These are phyloP conservation scores for Phacellophora camtschatica DNA, from an alignment of 30 jellyfish, hydroid and myxozoan genomes.

Conservation along the genomic window DNA sequence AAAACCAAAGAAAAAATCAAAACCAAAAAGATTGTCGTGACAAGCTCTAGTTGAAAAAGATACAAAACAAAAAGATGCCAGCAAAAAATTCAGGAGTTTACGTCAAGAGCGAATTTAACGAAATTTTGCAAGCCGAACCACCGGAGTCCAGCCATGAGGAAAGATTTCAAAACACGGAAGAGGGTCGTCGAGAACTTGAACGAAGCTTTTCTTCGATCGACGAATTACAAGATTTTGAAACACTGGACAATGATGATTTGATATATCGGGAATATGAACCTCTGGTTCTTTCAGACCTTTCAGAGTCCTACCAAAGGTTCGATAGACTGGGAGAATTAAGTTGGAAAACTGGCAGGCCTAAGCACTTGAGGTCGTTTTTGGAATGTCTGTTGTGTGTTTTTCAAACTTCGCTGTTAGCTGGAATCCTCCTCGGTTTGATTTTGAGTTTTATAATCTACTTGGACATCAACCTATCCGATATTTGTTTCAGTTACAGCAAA, in stretches of 20 bases:
- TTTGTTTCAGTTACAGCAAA: slow-evolving; percentile 25
- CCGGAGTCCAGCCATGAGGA: too few relatives aligned
- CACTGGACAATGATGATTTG: slow-evolving; percentile 26
- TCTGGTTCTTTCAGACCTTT: not conserved
- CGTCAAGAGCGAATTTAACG: too few relatives aligned
- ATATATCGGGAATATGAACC: slow-evolving; percentile 68
- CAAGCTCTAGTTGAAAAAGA: too few relatives aligned
- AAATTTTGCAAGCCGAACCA: too few relatives aligned
- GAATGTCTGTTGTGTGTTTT: slow-evolving; percentile 18
- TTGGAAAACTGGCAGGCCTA: slow-evolving; percentile 70
- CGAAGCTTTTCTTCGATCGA: slow-evolving; percentile 41
- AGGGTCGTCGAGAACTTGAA: slow-evolving; percentile 24
- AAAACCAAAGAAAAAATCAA: too few relatives aligned
- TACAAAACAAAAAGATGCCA: too few relatives aligned
- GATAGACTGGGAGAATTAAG: slow-evolving; percentile 55
- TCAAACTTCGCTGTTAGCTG: slow-evolving; percentile 47
- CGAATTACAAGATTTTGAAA: slow-evolving; percentile 52
- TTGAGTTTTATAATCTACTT: slow-evolving; percentile 31
- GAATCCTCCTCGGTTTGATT: slow-evolving; percentile 17
- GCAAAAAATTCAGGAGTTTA: too few relatives aligned
- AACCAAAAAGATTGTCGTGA: too few relatives aligned
- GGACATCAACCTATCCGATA: slow-evolving; percentile 49
- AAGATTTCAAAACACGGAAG: too few relatives aligned
- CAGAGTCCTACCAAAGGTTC: slow-evolving; percentile 43
- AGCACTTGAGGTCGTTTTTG: slow-evolving; percentile 20